These are phyloP conservation scores for Cryptotermes secundus DNA, from an alignment of 1,140 invertebrate genomes.

Conservation along the genomic window DNA sequence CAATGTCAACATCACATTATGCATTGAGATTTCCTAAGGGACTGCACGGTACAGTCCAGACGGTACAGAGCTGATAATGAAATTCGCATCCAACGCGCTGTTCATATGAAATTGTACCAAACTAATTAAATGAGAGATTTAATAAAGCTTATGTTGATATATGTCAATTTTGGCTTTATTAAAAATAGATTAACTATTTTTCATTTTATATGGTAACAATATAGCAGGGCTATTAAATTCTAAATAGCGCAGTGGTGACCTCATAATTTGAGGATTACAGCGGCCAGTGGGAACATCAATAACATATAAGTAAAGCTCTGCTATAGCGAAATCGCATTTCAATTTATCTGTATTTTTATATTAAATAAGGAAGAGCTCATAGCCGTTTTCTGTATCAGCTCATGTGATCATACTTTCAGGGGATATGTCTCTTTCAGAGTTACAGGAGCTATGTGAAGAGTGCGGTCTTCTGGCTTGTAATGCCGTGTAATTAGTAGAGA, in stretches of 20 bases:
- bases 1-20: background rate
- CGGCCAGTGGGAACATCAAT: background rate
- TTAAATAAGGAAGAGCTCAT: no score
- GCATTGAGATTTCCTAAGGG: background rate
- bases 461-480: no score
- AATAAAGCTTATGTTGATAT: background rate
- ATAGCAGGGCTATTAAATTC: background rate
- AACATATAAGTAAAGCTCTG: background rate
- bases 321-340: background rate
- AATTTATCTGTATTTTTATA: background rate
- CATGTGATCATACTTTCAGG: no score
- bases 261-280: background rate
- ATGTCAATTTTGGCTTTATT: background rate
- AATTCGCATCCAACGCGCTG: background rate
- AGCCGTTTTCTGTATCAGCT: no score
- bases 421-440: no score
- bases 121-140: background rate
- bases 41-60: background rate
- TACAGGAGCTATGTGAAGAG: no score
- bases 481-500: no score
- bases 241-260: background rate
- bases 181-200: background rate
- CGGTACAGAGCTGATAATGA: slow-evolving; percentile 9
- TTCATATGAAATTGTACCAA: background rate
- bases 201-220: background rate